Evolutionary conservation across 2,888 invertebrate species (phyloP).

Genomic region (Augochlorella aurata): DNA sequence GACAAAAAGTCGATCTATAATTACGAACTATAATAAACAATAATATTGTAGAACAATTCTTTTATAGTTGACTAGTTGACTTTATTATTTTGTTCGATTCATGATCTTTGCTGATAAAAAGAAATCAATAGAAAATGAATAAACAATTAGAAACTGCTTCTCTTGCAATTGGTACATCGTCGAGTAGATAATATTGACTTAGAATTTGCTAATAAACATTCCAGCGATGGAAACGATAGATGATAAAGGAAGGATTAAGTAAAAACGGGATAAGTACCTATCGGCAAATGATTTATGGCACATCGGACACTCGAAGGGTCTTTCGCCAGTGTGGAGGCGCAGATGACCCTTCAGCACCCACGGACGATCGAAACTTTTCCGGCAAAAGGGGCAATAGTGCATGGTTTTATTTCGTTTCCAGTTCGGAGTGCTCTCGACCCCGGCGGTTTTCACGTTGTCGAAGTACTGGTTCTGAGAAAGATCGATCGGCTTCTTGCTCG

Average conservation of each 20-base stretch:
- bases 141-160: neutral
- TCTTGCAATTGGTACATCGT: neutral
- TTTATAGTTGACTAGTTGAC: too few relatives aligned
- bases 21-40: too few relatives aligned
- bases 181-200: too few relatives aligned
- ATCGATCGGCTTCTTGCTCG: conserved; percentile 56
- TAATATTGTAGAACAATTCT: too few relatives aligned
- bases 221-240: neutral
- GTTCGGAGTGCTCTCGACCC: conserved; percentile 64
- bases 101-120: too few relatives aligned
- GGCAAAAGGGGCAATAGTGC: conserved; percentile 85
- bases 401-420: conserved; percentile 80
- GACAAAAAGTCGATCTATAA: too few relatives aligned
- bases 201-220: neutral
- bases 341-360: conserved; percentile 88
- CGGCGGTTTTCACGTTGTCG: conserved; percentile 44
- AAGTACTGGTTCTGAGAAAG: conserved; percentile 30
- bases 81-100: too few relatives aligned
- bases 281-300: conserved; percentile 88
- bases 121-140: too few relatives aligned
- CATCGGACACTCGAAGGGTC: conserved; percentile 87
- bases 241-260: conserved; percentile 4
- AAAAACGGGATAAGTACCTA: conserved; percentile 80
- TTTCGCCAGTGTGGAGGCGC: conserved; percentile 87
- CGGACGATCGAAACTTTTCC: conserved; percentile 87